Evolutionary conservation across 2,113 vertebrate species (phyloP), one percentile per base, ranked within the genome.

Genomic region (Odontesthes bonariensis): DNA sequence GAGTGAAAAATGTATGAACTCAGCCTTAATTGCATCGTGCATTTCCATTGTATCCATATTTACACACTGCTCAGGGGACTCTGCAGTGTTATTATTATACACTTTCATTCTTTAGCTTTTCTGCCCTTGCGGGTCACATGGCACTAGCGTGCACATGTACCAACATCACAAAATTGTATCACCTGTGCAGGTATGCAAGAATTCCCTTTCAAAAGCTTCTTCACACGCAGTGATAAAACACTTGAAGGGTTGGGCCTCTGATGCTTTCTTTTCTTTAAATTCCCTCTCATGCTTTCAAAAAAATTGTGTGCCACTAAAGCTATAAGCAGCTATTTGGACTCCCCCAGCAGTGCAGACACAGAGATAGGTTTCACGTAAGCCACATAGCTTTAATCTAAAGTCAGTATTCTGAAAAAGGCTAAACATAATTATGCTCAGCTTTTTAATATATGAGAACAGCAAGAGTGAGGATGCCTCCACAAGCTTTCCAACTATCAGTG

Each of bases 1-100:
- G 5, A 82, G 81, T 90, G 89, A 91, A 88, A 92, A 89, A 90
- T 90, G 87, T 83, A 89, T 91, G 86, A 88, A 88, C 65, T 71
- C 78, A 78, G 72, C 72, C 84, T 83, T 92, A 89, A 92, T 87
- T 91, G 83, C 83, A 55, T 54, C 35, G 74, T 78, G 76, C 81
- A 89, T 90, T 91, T 90, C 85, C 88, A 88, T 91, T 91, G 84
- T 88, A 89, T 90, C 82, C 89, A 91, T 91, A 91, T 92, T 92
- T 91, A 90, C 89, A 87, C 82, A 56, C 71, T 58, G 81, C 90
- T 85, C 86, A 78, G 73, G 84, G 84, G 82, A 88, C 38, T 60
- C 73, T 17, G 42, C 66, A 57, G 82, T 87, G 77, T 77, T 89
- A 71, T 87, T 85, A 87, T 84, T 86, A 80, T 73, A 82, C 75